Evolutionary conservation across 2,113 vertebrate species (phyloP).

Genomic region (Thamnaconus septentrionalis): DNA sequence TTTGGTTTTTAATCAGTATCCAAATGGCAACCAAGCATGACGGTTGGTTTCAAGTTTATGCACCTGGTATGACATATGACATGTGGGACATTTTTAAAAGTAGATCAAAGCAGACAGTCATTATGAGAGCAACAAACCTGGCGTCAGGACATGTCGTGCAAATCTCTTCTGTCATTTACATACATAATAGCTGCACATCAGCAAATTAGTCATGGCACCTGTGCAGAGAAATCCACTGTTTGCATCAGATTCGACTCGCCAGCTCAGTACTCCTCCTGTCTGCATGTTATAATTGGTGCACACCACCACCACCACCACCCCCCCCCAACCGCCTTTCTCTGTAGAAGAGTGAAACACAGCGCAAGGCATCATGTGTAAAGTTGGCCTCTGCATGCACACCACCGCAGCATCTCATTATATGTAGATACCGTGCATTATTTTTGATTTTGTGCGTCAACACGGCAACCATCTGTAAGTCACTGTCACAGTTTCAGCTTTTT

Average conservation of each 20-base stretch:
- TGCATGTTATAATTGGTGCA: conserved; percentile 37
- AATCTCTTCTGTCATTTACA: conserved; percentile 1
- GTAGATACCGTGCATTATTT: conserved; percentile 7
- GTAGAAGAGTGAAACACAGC: conserved; percentile 14
- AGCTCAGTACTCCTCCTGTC: neutral
- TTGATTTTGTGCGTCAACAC: conserved; percentile 12
- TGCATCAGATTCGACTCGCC: conserved; percentile 30
- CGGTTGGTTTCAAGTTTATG: too few species aligned
- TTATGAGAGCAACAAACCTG: too few species aligned
- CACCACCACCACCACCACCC: conserved; percentile 2
- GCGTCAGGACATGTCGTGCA: too few species aligned
- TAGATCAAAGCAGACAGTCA: too few species aligned
- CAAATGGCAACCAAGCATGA: too few species aligned
- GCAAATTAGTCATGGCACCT: conserved; percentile 40
- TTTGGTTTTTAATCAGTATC: too few species aligned
- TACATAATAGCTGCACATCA: neutral
- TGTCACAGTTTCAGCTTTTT: neutral
- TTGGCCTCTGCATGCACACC: conserved; percentile 40
- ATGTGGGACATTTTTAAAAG: too few species aligned
- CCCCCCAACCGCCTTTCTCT: too few species aligned
- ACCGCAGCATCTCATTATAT: conserved; percentile 32
- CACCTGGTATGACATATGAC: too few species aligned
- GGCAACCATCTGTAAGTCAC: conserved; percentile 3
- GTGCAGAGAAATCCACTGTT: conserved; percentile 24
- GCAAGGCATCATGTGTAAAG: conserved; percentile 61